Conservation (phyloP, 2,797 vertebrate genomes). For the Acipenser ruthenus region DNA sequence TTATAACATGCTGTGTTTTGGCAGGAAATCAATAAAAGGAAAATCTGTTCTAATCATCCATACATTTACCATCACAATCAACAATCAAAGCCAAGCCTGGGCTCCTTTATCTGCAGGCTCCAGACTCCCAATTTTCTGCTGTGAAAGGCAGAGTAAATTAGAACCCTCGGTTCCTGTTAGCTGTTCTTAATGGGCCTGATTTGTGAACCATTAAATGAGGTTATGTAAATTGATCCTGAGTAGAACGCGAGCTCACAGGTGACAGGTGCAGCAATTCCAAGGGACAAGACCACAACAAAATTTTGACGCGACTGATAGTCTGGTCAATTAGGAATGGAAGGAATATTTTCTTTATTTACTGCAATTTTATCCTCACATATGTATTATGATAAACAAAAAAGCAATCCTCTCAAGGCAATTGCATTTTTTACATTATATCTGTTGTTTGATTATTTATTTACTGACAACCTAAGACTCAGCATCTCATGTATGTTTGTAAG, state of each 20-base stretch:
- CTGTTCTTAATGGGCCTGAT: slow-evolving; percentile 99
- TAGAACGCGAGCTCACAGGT: slow-evolving; percentile 98
- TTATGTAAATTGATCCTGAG: slow-evolving; percentile 99
- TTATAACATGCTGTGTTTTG: slow-evolving; percentile 97
- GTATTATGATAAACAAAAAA: too few relatives aligned
- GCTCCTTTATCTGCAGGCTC: slow-evolving; percentile 98
- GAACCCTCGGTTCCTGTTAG: slow-evolving; percentile 99
- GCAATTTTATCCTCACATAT: neutral
- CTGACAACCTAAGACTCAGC: too few relatives aligned
- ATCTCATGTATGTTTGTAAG: too few relatives aligned
- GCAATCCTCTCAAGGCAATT: too few relatives aligned
- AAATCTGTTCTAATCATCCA: slow-evolving; percentile 99
- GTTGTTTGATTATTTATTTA: too few relatives aligned
- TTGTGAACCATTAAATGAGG: slow-evolving; percentile 99
- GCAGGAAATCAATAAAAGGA: slow-evolving; percentile 99
- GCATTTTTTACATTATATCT: too few relatives aligned
- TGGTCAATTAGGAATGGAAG: slow-evolving; percentile 71
- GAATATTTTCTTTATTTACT: slow-evolving; percentile 43
- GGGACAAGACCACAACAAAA: slow-evolving; percentile 65
- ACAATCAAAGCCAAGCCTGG: slow-evolving; percentile 99
- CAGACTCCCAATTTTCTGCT: slow-evolving; percentile 99
- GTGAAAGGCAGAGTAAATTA: slow-evolving; percentile 99
- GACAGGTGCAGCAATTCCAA: slow-evolving; percentile 96
- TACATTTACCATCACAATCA: slow-evolving; percentile 99
- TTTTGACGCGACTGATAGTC: slow-evolving; percentile 41